Percentiles rank a stretch among this genome's conserved stretches.
These are phyloP conservation scores for Brotula barbata DNA, from an alignment of 2,797 vertebrate genomes.

Conservation along the genomic window DNA sequence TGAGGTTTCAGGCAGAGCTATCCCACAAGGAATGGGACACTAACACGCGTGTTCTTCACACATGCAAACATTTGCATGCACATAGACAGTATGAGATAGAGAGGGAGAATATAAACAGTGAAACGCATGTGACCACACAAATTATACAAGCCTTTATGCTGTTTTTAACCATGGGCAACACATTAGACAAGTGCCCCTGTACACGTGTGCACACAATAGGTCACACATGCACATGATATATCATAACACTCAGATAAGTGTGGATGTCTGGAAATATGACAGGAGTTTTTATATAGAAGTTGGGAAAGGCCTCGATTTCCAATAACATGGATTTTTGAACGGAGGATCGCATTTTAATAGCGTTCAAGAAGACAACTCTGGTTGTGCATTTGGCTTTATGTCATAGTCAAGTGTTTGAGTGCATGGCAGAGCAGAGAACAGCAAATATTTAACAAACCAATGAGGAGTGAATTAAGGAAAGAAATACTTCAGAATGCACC, in stretches of 20 bases:
- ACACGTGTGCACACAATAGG: slow-evolving; percentile 5
- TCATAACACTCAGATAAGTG: slow-evolving; percentile 40
- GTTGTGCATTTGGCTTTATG: slow-evolving; percentile 62
- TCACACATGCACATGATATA: slow-evolving; percentile 1
- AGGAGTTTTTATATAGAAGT: slow-evolving; percentile 55
- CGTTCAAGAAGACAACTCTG: slow-evolving; percentile 65
- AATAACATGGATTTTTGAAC: slow-evolving; percentile 68
- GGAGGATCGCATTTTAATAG: slow-evolving; percentile 70
- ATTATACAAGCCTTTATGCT: slow-evolving; percentile 23
- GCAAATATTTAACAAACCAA: slow-evolving; percentile 70
- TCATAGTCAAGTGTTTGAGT: slow-evolving; percentile 55
- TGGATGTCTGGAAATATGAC: slow-evolving; percentile 51
- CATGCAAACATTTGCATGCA: slow-evolving; percentile 4
- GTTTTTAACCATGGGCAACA: slow-evolving; percentile 25
- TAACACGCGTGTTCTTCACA: slow-evolving; percentile 14
- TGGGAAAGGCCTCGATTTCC: slow-evolving; percentile 47
- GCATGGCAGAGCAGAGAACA: slow-evolving; percentile 53
- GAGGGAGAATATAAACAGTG: background rate
- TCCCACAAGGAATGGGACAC: slow-evolving; percentile 45
- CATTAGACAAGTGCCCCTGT: background rate
- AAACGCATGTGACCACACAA: background rate
- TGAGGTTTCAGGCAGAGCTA: slow-evolving; percentile 64
- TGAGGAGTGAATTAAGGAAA: slow-evolving; percentile 70
- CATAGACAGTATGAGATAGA: slow-evolving; percentile 12
- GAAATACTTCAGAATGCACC: slow-evolving; percentile 70